A percentile compares a stretch with the other conserved stretches of the same genome.
phyloP scores from a whole-genome alignment of 2,113 vertebrate genomes.

The human (Homo sapiens) region GRCh38 chr4:128792001-128792500 shows the following conservation, averaged over 20 bases:
- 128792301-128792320: neutral
- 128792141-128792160: neutral
- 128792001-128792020: neutral
- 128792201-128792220: neutral
- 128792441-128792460: neutral
- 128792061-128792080: neutral
- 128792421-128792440: neutral
- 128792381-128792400: constrained; percentile 2
- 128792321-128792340: neutral
- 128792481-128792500: neutral
- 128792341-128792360: neutral
- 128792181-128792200: neutral
- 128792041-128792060: neutral
- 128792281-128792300: neutral
- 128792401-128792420: neutral
- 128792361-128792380: neutral
- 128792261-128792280: neutral
- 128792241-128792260: neutral
- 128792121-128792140: neutral
- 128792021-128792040: neutral
- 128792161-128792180: neutral
- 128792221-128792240: neutral
- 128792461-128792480: neutral
- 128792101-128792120: neutral
- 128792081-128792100: neutral